Evolutionary conservation across 2,797 vertebrate species (phyloP), one percentile per base, ranked within the genome.

Genomic region (Astyanax mexicanus): DNA sequence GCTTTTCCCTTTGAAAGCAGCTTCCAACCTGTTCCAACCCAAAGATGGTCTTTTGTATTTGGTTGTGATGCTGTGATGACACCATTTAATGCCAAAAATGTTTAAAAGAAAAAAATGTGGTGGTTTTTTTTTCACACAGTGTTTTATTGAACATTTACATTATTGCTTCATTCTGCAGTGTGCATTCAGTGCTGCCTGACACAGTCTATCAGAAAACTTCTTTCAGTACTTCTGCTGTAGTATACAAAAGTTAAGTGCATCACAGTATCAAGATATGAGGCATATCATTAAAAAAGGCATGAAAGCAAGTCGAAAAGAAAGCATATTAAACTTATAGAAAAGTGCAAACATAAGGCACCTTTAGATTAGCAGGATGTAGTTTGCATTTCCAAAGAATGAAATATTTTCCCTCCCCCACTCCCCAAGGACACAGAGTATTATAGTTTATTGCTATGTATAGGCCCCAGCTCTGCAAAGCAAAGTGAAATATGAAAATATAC

Each of bases 261-360:
- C n/a, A 35, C 27, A 60, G 57, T 40, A 3, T 6, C 38, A 40
- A 60, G 35, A n/a, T 61, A 61, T 35, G 61, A 19, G 38, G 21
- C 17, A 38, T 29, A n/a, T n/a, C n/a, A n/a, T n/a, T n/a, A n/a
- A n/a, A n/a, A n/a, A n/a, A n/a, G 47, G 23, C 64, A 45, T 65
- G 23, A 44, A 64, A 6, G 37, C 19, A 15, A 62, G 11, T 13
- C 27, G 19, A 27, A 21, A 1, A 47, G 29, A 10, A 35, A 62
- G 44, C 27, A 19, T 42, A 37, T 52, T 75, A 54, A 40, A 8
- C 17, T 37, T 11, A 17, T 61, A 40, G 9, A 8, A 13, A 62
- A 52, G 74, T 76, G 47, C 58, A 58, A n/a, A 61, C 0, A 45
- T 32, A 69, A 44, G 52, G 72, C 71, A 47, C 51, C 15, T 27